Base-by-base conservation (phyloP, 2,113 vertebrate genomes). In the Ovis aries region DNA sequence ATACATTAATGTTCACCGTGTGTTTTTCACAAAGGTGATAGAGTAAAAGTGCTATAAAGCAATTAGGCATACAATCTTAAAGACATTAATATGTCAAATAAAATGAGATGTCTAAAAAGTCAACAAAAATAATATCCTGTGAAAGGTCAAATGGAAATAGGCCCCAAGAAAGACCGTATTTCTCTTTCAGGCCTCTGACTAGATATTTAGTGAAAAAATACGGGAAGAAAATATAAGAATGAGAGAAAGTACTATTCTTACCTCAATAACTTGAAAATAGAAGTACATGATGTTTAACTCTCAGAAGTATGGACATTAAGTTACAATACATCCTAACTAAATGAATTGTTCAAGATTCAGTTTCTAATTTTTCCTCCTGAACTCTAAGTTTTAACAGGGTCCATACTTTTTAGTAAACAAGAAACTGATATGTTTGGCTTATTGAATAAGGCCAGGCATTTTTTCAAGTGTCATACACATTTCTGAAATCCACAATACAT, bases 401-500 rank as follows among this genome's bases (percentile, higher is more conserved):
- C 98, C 96, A 95, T 97, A 98, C 96, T 43, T 98, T 98, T 99
- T 98, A 98, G 99, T 99, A 99, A 99, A 99, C 99, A 99, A 98
- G 95, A 98, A 99, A 98, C 98, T 98, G 98, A 99, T 98, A 99
- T 94, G 83, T 98, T 99, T 99, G 99, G 99, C 99, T 98, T 98
- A 98, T 88, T 98, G 99, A 99, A 98, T 99, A 99, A 98, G 98
- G 97, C 97, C 97, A 99, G 98, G 98, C 98, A 98, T 99, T 99
- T 99, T 59, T 98, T 98, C 98, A 98, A 98, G 99, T 98, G 99
- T 98, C 98, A 99, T 99, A 99, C 99, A 99, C 99, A 99, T 99
- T 99, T 99, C 99, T 99, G 99, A 99, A 99, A 99, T 99, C 99
- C 99, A 99, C 99, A 99, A 99, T 98, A 99, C 99, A 99, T 99